Percentiles rank a stretch among this genome's conserved stretches.
phyloP scores from a whole-genome alignment of 2,888 invertebrate genomes.

The Physocephala rufipes region DNA sequence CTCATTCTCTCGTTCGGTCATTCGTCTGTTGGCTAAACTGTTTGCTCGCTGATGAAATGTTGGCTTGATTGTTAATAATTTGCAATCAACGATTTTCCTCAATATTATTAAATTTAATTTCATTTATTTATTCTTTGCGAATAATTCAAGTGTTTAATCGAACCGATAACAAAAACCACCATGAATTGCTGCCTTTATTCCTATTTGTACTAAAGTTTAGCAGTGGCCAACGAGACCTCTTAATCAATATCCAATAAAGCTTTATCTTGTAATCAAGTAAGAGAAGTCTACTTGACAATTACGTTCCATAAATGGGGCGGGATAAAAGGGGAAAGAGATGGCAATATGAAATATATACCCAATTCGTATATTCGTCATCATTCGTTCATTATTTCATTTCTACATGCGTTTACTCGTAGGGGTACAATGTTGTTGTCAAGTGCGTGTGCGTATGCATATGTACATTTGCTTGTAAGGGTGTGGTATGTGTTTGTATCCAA shows the following conservation, averaged over 20 bases:
- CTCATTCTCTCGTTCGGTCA: too few species aligned
- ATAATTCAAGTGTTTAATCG: conserved; percentile 33
- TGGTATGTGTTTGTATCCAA: too few species aligned
- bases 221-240: too few species aligned
- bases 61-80: conserved; percentile 24
- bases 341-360: too few species aligned
- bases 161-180: conserved; percentile 18
- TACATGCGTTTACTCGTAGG: neutral
- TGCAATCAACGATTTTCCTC: conserved; percentile 26
- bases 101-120: conserved; percentile 23
- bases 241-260: too few species aligned
- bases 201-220: too few species aligned
- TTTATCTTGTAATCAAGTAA: too few species aligned
- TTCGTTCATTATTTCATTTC: conserved; percentile 15
- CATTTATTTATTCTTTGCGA: conserved; percentile 27
- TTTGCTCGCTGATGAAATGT: conserved; percentile 18
- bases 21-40: too few species aligned
- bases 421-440: neutral
- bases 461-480: too few species aligned
- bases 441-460: neutral
- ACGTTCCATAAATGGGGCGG: too few species aligned
- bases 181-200: neutral
- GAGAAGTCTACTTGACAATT: too few species aligned
- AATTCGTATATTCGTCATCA: neutral
- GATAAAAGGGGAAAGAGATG: too few species aligned